phyloP scores from a whole-genome alignment of 2,888 invertebrate genomes.

The Tipula lateralis region DNA sequence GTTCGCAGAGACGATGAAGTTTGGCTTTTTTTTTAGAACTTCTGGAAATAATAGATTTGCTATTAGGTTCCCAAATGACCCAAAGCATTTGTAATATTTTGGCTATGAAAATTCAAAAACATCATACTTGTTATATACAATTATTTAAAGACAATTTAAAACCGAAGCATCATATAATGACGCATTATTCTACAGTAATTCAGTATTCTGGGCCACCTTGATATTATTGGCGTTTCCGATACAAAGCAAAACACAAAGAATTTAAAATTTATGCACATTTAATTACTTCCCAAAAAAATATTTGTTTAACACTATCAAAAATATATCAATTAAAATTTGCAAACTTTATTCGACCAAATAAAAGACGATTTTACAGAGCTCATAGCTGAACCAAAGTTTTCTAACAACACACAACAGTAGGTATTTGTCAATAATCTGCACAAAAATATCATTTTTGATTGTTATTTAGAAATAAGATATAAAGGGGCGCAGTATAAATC shows the following conservation, averaged over 20 bases:
- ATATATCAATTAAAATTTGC: neutral
- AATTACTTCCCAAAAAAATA: neutral
- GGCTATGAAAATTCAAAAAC: neutral
- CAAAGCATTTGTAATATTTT: neutral
- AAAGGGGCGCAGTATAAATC: neutral
- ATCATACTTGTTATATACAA: neutral
- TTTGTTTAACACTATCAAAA: neutral
- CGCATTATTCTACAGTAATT: neutral
- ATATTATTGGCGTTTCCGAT: neutral
- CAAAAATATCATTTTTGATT: neutral
- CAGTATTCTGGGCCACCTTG: neutral
- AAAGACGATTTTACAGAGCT: neutral
- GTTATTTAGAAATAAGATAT: neutral
- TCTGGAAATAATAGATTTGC: neutral
- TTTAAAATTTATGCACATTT: neutral
- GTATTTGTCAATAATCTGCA: neutral
- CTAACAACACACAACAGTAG: neutral
- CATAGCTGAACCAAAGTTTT: neutral
- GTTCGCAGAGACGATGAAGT: neutral
- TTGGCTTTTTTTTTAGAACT: neutral
- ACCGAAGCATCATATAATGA: neutral
- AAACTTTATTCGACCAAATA: neutral
- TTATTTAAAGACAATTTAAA: too few species aligned
- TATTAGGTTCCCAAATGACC: neutral
- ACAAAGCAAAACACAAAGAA: neutral